Conservation (phyloP, 2,113 vertebrate genomes). For the Seriola aureovittata region DNA sequence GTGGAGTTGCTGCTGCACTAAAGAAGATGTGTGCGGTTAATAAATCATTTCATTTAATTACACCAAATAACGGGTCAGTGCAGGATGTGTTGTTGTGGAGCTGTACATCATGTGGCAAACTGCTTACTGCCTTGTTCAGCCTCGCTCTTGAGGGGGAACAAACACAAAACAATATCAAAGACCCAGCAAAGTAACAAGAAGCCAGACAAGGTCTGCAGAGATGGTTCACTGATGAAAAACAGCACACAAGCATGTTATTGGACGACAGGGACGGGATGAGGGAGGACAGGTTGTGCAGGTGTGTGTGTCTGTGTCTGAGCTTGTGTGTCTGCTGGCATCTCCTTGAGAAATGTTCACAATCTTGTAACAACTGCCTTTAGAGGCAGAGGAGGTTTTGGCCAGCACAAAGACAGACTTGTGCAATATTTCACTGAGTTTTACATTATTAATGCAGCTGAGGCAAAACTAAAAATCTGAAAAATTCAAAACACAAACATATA, state of each 20-base stretch:
- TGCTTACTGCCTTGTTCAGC: conserved; percentile 58
- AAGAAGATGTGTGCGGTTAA: background rate
- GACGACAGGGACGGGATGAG: conserved; percentile 51
- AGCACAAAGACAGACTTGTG: conserved; percentile 43
- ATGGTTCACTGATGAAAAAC: conserved; percentile 56
- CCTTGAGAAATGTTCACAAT: conserved; percentile 32
- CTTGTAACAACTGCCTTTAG: conserved; percentile 34
- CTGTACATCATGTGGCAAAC: background rate
- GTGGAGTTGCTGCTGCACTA: background rate
- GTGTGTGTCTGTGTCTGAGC: conserved; percentile 11
- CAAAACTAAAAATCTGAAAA: conserved; percentile 34
- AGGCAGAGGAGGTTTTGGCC: conserved; percentile 32
- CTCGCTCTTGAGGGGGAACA: background rate
- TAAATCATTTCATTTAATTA: background rate
- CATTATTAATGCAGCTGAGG: conserved; percentile 65
- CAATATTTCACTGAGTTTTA: conserved; percentile 61
- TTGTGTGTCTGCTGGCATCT: conserved; percentile 34
- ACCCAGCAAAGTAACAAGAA: conserved; percentile 68
- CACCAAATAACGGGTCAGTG: background rate
- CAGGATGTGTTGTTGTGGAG: conserved; percentile 9
- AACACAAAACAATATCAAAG: conserved; percentile 60
- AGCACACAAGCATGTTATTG: conserved; percentile 51
- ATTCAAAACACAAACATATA: conserved; percentile 27
- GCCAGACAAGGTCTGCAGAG: conserved; percentile 37
- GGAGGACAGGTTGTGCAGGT: conserved; percentile 40